phyloP scores from a whole-genome alignment of 1,140 invertebrate genomes.

The Euura saliciscinereae region DNA sequence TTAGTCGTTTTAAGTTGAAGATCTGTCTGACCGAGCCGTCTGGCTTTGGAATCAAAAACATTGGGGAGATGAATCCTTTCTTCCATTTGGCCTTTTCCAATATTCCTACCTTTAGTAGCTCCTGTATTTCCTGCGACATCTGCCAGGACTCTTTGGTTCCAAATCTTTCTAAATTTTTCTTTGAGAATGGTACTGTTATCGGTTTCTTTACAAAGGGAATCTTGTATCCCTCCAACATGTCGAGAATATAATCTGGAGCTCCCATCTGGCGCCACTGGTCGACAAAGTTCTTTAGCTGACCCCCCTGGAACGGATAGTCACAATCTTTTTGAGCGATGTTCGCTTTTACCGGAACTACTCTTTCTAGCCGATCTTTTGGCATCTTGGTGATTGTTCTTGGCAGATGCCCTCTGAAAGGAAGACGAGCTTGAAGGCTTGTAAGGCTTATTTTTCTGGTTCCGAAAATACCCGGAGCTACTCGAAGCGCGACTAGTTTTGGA shows the following conservation, averaged over 20 bases:
- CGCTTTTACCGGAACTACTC: not conserved
- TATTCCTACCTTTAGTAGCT: conserved; percentile 1
- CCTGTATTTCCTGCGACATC: conserved; percentile 19
- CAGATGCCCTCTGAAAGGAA: not conserved
- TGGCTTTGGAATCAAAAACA: conserved; percentile 32
- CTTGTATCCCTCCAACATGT: conserved; percentile 14
- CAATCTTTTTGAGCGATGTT: not conserved
- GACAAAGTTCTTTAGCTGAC: not conserved
- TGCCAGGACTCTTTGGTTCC: conserved; percentile 11
- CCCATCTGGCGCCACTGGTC: conserved; percentile 1
- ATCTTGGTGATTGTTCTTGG: not conserved
- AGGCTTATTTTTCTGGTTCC: not conserved
- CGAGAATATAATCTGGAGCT: conserved; percentile 16
- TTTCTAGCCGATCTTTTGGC: not conserved
- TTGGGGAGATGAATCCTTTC: conserved; percentile 31
- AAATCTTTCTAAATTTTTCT: conserved; percentile 11
- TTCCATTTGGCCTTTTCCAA: conserved; percentile 16
- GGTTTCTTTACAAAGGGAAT: conserved; percentile 21
- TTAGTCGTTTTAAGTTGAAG: conserved; percentile 32
- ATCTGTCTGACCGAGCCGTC: conserved; percentile 27
- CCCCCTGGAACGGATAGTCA: not conserved
- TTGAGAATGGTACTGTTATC: conserved; percentile 10
- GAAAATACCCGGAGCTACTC: not conserved
- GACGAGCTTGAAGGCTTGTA: not conserved
- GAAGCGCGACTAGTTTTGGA: not conserved